Percentiles rank a stretch among this genome's conserved stretches.
These are phyloP conservation scores for Chlorodrepanis virens DNA, from an alignment of 2,113 vertebrate genomes.

Conservation along the genomic window DNA sequence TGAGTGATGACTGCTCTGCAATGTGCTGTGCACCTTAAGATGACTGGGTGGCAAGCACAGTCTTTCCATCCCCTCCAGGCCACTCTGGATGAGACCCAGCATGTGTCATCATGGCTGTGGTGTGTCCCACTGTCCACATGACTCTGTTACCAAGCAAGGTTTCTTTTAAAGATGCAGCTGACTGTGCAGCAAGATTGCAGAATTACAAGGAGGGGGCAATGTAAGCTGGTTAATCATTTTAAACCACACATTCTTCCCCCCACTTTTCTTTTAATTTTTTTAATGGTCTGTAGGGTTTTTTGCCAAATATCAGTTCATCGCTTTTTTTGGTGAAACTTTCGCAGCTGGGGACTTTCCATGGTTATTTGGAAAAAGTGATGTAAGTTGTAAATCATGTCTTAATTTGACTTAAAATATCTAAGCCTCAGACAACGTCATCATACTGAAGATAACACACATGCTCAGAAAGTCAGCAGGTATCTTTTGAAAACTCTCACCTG, in stretches of 20 bases:
- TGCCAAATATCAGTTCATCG: not conserved
- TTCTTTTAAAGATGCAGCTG: not conserved
- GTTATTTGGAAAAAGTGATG: constrained; percentile 57
- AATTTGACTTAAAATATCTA: constrained; percentile 6
- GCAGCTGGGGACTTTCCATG: constrained; percentile 42
- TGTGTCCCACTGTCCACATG: not conserved
- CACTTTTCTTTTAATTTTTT: not conserved
- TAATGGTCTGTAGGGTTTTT: not conserved
- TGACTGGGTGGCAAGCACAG: not conserved
- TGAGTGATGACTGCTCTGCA: not conserved
- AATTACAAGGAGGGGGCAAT: not conserved
- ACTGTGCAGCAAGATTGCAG: not conserved
- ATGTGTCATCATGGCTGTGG: accelerated
- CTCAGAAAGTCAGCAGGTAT: not conserved
- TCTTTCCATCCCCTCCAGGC: not conserved
- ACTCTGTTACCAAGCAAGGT: not conserved
- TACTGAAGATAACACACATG: not conserved
- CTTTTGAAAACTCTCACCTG: not conserved
- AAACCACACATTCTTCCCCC: not conserved
- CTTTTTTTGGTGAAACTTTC: constrained; percentile 19
- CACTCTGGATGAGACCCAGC: not conserved
- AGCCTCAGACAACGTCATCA: not conserved
- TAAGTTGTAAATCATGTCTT: not conserved
- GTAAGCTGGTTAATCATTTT: not conserved
- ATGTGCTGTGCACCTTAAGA: not conserved